These are phyloP conservation scores for Sclerurus mexicanus DNA, from an alignment of 2,113 vertebrate genomes.

Conservation along the genomic window DNA sequence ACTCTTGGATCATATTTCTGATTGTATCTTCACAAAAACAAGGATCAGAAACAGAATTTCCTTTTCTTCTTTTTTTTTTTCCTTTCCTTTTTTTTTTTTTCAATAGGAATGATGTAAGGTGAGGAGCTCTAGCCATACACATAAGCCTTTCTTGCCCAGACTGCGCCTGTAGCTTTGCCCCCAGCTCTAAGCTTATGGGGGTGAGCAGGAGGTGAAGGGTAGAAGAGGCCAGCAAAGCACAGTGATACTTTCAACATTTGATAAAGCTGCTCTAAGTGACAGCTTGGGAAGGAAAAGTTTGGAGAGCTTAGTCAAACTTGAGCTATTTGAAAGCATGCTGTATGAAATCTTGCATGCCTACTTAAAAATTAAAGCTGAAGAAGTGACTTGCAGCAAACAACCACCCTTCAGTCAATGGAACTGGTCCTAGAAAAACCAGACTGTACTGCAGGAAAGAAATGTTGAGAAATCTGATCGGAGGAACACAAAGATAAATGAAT, in stretches of 20 bases:
- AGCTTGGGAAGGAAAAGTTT: neutral
- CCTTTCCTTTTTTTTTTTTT: neutral
- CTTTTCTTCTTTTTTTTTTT: neutral
- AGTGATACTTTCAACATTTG: neutral
- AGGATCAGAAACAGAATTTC: constrained; percentile 40
- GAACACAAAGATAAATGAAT: neutral
- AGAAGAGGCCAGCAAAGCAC: neutral
- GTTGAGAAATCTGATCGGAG: neutral
- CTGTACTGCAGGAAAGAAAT: neutral
- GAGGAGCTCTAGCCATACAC: neutral
- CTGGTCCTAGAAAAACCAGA: neutral
- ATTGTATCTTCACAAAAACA: constrained; percentile 35
- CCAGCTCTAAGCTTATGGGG: neutral
- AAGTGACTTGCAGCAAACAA: neutral
- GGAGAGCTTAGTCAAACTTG: neutral
- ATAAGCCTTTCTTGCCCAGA: neutral
- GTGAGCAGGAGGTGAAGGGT: neutral
- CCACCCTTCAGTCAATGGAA: neutral
- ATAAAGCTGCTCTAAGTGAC: neutral
- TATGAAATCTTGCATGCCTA: neutral
- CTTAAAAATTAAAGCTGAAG: neutral
- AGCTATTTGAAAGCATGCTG: neutral
- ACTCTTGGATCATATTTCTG: constrained; percentile 38
- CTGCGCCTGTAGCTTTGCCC: neutral
- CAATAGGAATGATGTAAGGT: neutral